Base-by-base conservation (phyloP, 2,113 vertebrate species). In the Sceloporus undulatus region DNA sequence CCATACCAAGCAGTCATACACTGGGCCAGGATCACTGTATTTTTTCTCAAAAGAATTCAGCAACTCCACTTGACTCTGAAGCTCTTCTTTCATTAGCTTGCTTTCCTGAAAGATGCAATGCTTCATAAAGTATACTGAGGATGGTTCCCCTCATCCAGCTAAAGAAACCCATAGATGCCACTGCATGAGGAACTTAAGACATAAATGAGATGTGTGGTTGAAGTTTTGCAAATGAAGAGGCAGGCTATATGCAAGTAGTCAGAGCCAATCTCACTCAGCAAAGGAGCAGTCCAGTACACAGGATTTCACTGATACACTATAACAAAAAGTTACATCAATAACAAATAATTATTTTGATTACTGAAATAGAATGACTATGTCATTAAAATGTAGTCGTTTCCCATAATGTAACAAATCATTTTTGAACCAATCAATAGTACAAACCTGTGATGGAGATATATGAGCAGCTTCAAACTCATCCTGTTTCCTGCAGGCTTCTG, bases 1-100 rank as follows among this genome's bases (percentile, higher is more conserved):
- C 99, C 99, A 99, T 18, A 99, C 98, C 76, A 99, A 66, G 88
- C 99, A 99, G 94, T 99, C 99, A 89, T 98, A 99, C 0, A 99
- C 98, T 27, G 99, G 99, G 68, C 99, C 99, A n/a, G 98, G 98
- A 92, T 99, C 99, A 66, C 97, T 98, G 27, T 98, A 99, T 92
- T 99, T 99, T 96, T 99, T 99, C 95, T 99, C 99, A 95, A 99
- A 97, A 62, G 97, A 97, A 90, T 98, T 98, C 48, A 99, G 94
- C 77, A 99, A 95, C 94, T 99, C 99, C 42, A 98, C 97, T 93
- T 98, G 98, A 93, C 97, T 97, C 92, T 99, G 98, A 68, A 99
- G 94, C 90, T 99, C 99, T 93, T 99, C 99, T 87, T 98, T 99
- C 92, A 98, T 95, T 85, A 99, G 91, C 90, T 99, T 99, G 96